Evolutionary conservation across 2,113 vertebrate genomes (phyloP).

Genomic region (Protobothrops flavoviridis): DNA sequence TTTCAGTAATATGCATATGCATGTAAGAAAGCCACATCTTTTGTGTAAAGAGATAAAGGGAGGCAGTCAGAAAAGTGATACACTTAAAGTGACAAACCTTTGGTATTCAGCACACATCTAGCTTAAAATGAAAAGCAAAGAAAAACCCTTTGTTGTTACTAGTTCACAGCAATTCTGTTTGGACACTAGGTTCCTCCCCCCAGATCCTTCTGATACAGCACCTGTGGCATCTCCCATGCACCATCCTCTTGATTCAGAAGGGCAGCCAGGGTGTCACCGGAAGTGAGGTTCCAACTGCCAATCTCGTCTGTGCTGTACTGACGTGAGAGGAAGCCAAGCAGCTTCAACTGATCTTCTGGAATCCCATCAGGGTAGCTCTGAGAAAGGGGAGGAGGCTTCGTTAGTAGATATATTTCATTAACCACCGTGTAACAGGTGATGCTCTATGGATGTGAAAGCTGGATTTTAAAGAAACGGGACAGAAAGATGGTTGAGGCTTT

Average conservation of each 20-base stretch:
- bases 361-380: slow-evolving; percentile 55
- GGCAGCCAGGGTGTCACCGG: slow-evolving; percentile 31
- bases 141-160: neutral
- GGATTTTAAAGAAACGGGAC: neutral
- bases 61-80: neutral
- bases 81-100: neutral
- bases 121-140: neutral
- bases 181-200: neutral
- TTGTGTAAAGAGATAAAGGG: neutral
- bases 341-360: slow-evolving; percentile 60
- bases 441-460: neutral
- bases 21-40: neutral
- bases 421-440: neutral
- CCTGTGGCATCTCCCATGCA: fast-evolving
- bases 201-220: neutral
- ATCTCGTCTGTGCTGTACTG: slow-evolving; percentile 50
- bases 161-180: neutral
- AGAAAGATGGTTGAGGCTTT: neutral
- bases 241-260: slow-evolving; percentile 28
- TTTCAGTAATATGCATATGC: neutral
- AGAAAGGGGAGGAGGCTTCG: fast-evolving
- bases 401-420: neutral
- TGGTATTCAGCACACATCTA: neutral
- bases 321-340: slow-evolving; percentile 28
- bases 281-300: slow-evolving; percentile 56